These are phyloP conservation scores for Anguilla megastoma DNA, from an alignment of 2,797 vertebrate species.

Conservation along the genomic window DNA sequence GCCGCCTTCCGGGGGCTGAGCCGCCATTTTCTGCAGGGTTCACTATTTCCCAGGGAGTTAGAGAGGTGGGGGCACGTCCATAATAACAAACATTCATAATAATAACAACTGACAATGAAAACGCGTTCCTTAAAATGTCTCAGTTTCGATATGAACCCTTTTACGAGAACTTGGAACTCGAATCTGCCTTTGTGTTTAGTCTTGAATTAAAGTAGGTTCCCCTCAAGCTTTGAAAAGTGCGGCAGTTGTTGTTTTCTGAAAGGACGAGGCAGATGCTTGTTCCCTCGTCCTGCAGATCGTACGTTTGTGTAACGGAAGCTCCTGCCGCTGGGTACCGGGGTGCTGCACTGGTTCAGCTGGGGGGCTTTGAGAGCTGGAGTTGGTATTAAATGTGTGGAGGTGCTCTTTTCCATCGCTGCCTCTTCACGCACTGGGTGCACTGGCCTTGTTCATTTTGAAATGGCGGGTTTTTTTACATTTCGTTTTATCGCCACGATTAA, in stretches of 20 bases:
- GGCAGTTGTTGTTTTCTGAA: not conserved
- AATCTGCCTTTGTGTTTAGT: not conserved
- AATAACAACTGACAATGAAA: not conserved
- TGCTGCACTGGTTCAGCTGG: not conserved
- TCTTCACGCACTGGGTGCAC: not conserved
- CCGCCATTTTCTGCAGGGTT: not conserved
- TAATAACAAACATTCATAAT: not conserved
- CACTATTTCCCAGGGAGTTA: not conserved
- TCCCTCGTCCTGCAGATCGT: not conserved
- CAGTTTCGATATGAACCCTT: not conserved
- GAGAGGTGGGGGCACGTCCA: not conserved
- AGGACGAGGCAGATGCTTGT: not conserved
- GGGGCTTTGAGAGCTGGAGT: not conserved
- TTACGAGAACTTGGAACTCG: not conserved
- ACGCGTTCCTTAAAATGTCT: not conserved
- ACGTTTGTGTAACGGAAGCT: not conserved
- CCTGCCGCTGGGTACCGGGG: not conserved
- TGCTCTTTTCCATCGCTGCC: not conserved
- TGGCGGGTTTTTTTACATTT: not conserved
- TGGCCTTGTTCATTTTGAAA: slow-evolving; percentile 2
- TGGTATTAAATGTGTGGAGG: not conserved
- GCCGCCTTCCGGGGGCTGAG: not conserved
- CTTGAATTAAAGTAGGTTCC: not conserved
- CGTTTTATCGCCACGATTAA: not conserved
- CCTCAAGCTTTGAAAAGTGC: not conserved